A percentile compares a stretch with the other conserved stretches of the same genome.
Evolutionary conservation across 2,113 vertebrate species (phyloP).

Genomic region (Sminthopsis crassicaudata): DNA sequence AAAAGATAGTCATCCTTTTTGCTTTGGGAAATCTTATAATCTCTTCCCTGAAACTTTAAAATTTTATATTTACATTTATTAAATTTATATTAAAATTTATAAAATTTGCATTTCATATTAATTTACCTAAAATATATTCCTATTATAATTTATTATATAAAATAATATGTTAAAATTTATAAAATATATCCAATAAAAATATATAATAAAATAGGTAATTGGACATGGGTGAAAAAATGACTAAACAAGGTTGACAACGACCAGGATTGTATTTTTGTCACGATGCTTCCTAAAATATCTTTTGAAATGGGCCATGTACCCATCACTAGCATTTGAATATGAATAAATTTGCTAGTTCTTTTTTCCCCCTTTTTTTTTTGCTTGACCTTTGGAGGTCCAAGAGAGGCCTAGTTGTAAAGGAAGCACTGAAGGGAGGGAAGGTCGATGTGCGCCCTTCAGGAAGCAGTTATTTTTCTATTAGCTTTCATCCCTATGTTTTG

Average conservation of each 20-base stretch:
- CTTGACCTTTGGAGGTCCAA: background rate
- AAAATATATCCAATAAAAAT: too few species aligned
- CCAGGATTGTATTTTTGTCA: background rate
- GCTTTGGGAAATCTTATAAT: background rate
- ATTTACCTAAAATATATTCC: too few species aligned
- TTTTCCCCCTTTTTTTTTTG: background rate
- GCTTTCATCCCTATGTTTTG: background rate
- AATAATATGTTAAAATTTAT: too few species aligned
- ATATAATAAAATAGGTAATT: background rate
- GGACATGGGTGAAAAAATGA: background rate
- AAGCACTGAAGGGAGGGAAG: background rate
- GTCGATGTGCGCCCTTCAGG: background rate
- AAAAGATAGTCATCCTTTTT: background rate
- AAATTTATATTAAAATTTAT: background rate
- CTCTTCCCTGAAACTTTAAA: background rate
- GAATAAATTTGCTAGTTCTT: conserved; percentile 17
- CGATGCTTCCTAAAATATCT: conserved; percentile 18
- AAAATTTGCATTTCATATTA: too few species aligned
- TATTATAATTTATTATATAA: too few species aligned
- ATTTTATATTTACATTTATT: too few species aligned
- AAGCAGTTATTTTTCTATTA: background rate
- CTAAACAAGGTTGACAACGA: background rate
- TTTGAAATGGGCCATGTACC: background rate
- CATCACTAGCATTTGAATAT: background rate
- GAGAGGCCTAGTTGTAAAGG: background rate